A percentile compares a stretch with the other conserved stretches of the same genome.
These are phyloP conservation scores for Pentalonia nigronervosa DNA, from an alignment of 1,140 invertebrate genomes.

Conservation along the genomic window DNA sequence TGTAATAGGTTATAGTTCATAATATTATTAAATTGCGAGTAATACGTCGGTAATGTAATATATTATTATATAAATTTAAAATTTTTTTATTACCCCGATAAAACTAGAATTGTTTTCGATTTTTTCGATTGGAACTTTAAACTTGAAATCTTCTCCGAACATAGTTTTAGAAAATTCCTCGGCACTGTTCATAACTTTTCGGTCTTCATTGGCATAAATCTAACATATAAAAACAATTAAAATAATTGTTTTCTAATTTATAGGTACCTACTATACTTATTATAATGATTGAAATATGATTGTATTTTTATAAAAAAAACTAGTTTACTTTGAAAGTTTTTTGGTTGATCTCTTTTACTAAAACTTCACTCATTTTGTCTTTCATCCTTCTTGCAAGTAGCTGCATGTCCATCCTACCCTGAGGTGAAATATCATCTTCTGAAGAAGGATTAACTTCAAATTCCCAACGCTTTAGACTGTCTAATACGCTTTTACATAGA, in stretches of 20 bases:
- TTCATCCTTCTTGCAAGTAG: constrained; percentile 60
- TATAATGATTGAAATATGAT: not conserved
- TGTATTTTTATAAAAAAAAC: not conserved
- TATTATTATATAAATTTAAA: not conserved
- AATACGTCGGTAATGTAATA: not conserved
- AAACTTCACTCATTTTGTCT: constrained; percentile 56
- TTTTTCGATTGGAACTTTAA: constrained; percentile 26
- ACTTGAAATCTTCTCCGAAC: constrained; percentile 40
- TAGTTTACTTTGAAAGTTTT: constrained; percentile 39
- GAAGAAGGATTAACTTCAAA: constrained; percentile 56
- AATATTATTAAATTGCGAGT: not conserved
- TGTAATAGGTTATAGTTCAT: not conserved
- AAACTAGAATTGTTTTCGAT: constrained; percentile 24
- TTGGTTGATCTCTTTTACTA: constrained; percentile 3
- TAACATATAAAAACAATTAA: not conserved
- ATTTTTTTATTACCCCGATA: constrained; percentile 11
- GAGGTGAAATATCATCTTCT: constrained; percentile 57
- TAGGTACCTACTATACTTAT: not conserved
- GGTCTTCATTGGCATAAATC: constrained; percentile 38
- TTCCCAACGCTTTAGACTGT: constrained; percentile 60
- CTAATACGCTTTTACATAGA: constrained; percentile 60
- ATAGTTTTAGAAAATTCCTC: constrained; percentile 51
- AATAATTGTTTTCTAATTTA: not conserved
- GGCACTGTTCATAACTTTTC: constrained; percentile 59
- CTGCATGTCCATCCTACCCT: constrained; percentile 60